Percentiles rank a stretch among this genome's conserved stretches.
phyloP scores from a whole-genome alignment of 2,113 vertebrate genomes.

The Bungarus multicinctus region DNA sequence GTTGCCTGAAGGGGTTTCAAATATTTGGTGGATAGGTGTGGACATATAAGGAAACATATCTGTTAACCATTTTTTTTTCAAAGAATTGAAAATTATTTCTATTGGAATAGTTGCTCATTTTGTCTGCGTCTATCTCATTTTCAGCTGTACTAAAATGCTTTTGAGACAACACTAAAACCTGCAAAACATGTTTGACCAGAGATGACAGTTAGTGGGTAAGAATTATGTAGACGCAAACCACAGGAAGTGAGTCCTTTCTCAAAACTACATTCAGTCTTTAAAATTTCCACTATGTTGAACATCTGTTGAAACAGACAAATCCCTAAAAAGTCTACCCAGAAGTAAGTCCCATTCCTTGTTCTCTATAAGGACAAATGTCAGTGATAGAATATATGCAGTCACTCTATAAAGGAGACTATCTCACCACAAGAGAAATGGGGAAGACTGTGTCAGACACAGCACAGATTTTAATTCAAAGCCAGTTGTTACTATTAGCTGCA shows the following conservation, averaged over 20 bases:
- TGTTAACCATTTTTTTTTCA: neutral
- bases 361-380: neutral
- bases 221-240: neutral
- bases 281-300: neutral
- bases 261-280: neutral
- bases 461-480: neutral
- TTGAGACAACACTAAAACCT: slow-evolving; percentile 1
- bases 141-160: neutral
- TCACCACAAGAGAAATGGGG: neutral
- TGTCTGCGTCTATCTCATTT: neutral
- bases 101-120: neutral
- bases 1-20: neutral
- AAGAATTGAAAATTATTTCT: neutral
- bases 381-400: neutral
- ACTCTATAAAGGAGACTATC: neutral
- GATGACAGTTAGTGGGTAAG: neutral
- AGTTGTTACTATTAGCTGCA: neutral
- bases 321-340: neutral
- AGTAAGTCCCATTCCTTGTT: neutral
- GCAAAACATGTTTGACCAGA: neutral
- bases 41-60: neutral
- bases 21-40: neutral
- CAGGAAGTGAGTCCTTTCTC: neutral
- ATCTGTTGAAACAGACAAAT: neutral
- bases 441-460: neutral